phyloP scores from a whole-genome alignment of 2,113 vertebrate genomes.

The Zosterops pallidus region DNA sequence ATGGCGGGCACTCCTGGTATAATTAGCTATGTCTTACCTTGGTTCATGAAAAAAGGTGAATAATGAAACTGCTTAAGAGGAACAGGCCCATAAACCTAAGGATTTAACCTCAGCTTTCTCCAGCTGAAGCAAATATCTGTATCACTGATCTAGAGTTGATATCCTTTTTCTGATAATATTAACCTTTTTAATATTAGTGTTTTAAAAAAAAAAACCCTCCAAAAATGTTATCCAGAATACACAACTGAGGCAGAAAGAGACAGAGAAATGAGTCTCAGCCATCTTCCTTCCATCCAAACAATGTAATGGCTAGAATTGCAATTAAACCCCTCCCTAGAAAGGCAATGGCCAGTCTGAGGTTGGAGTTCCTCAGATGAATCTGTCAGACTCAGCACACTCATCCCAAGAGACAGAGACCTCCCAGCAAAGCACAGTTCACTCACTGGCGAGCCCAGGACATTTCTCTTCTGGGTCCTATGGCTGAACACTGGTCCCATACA shows the following conservation, averaged over 20 bases:
- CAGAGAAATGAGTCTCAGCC: not conserved
- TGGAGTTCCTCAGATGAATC: not conserved
- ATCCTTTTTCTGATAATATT: not conserved
- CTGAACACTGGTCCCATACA: not conserved
- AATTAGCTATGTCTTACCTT: not conserved
- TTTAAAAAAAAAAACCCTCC: not conserved
- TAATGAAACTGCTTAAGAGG: not conserved
- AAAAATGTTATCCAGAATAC: not conserved
- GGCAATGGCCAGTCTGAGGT: rapidly evolving
- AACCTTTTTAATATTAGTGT: not conserved
- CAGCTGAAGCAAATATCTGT: not conserved
- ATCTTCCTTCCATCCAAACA: not conserved
- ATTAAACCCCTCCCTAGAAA: not conserved
- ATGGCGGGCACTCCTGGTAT: not conserved
- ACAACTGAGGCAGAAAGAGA: not conserved
- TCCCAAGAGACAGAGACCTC: rapidly evolving
- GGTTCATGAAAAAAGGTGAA: not conserved
- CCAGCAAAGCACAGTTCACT: rapidly evolving
- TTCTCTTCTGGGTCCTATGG: too few relatives aligned
- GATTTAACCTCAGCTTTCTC: not conserved
- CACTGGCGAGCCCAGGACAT: not conserved
- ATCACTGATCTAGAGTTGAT: not conserved
- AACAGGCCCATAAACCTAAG: not conserved
- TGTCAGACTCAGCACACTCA: not conserved
- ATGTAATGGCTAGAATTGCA: not conserved